These are phyloP conservation scores for Tautogolabrus adspersus DNA, from an alignment of 2,113 vertebrate genomes.

Conservation along the genomic window DNA sequence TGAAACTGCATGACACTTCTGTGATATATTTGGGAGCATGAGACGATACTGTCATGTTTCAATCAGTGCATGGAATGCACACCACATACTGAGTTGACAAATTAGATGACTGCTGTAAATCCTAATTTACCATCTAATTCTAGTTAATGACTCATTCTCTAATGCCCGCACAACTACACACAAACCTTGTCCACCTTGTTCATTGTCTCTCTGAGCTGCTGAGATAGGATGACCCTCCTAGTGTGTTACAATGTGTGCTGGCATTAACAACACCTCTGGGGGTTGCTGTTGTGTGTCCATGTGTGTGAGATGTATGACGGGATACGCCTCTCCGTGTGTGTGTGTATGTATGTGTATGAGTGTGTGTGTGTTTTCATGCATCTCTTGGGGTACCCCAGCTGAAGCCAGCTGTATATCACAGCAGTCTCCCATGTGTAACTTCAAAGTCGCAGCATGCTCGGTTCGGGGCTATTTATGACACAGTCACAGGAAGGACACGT, in stretches of 20 bases:
- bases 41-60: not conserved
- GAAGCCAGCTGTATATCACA: slow-evolving; percentile 79
- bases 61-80: not conserved
- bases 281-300: slow-evolving; percentile 54
- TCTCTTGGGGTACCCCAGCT: slow-evolving; percentile 73
- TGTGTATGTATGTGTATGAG: not conserved
- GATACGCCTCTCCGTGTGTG: slow-evolving; percentile 48
- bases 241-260: slow-evolving; percentile 65
- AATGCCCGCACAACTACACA: not conserved
- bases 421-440: slow-evolving; percentile 75
- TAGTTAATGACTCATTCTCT: not conserved
- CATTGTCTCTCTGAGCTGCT: slow-evolving; percentile 34
- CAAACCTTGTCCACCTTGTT: slow-evolving; percentile 13
- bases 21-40: not conserved
- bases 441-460: slow-evolving; percentile 74
- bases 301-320: slow-evolving; percentile 45
- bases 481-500: slow-evolving; percentile 76
- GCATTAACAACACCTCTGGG: slow-evolving; percentile 67
- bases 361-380: slow-evolving; percentile 70
- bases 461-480: slow-evolving; percentile 79
- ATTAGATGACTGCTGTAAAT: slow-evolving; percentile 14
- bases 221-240: slow-evolving; percentile 59
- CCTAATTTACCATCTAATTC: slow-evolving; percentile 29
- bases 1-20: not conserved
- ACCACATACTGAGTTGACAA: slow-evolving; percentile 17